Conservation (phyloP, 37 sponge, comb jelly and placozoan genomes). For the Amphimedon queenslandica region DNA sequence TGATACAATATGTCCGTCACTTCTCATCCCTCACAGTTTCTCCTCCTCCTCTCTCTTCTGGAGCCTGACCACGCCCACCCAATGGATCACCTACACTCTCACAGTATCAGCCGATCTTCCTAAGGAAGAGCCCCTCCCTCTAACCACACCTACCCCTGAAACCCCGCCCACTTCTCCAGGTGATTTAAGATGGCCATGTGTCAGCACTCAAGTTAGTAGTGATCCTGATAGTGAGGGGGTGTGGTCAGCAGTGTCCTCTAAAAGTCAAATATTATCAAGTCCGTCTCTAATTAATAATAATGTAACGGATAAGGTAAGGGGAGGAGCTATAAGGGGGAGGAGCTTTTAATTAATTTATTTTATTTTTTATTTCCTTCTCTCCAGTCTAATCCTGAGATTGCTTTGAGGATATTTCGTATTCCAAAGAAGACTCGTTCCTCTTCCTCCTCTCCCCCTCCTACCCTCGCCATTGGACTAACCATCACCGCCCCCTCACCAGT, state of each 20-base stretch:
- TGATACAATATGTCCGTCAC: slow-evolving; percentile 7
- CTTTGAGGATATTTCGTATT: no score
- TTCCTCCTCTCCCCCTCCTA: slow-evolving; percentile 6
- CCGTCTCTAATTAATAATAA: no score
- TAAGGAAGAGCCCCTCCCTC: slow-evolving; percentile 1
- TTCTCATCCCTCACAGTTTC: slow-evolving; percentile 57
- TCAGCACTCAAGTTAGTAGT: neutral
- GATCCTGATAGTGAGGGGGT: neutral
- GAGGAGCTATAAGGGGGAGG: no score
- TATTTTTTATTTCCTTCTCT: neutral
- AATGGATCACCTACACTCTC: slow-evolving; percentile 45
- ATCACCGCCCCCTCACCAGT: no score
- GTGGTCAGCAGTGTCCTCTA: no score
- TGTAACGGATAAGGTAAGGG: no score
- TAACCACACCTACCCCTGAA: neutral
- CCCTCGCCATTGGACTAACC: neutral
- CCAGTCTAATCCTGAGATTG: neutral
- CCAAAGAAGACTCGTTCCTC: neutral
- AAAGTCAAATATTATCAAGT: no score
- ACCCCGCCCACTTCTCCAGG: neutral
- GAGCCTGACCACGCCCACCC: slow-evolving; percentile 31
- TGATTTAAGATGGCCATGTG: neutral
- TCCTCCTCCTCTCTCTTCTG: slow-evolving; percentile 55
- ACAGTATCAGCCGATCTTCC: slow-evolving; percentile 29
- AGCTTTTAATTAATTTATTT: no score